phyloP scores from a whole-genome alignment of 1,140 invertebrate species.

The Mylabris phalerata region DNA sequence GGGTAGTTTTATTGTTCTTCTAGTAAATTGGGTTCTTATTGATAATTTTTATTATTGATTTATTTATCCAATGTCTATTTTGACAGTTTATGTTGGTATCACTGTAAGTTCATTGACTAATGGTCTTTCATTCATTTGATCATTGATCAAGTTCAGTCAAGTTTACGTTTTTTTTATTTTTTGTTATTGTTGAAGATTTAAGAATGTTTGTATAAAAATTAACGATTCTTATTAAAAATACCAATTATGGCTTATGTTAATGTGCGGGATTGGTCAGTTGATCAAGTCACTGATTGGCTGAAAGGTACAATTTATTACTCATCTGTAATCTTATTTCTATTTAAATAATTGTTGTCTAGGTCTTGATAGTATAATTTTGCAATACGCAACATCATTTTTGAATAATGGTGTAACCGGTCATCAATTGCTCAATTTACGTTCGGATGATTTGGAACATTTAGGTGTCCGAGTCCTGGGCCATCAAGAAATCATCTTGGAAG shows the following conservation, averaged over 20 bases:
- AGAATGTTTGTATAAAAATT: neutral
- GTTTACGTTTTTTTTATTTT: neutral
- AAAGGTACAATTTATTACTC: conserved; percentile 55
- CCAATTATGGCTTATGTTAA: conserved; percentile 73
- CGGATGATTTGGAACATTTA: conserved; percentile 80
- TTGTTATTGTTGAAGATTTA: neutral
- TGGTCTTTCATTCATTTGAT: neutral
- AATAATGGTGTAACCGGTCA: conserved; percentile 76
- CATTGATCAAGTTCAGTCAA: neutral
- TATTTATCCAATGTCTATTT: no score
- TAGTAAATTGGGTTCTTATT: no score
- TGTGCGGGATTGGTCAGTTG: conserved; percentile 86
- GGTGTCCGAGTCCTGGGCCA: conserved; percentile 80
- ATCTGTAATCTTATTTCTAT: no score
- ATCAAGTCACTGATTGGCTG: conserved; percentile 89
- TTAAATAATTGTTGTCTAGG: conserved; percentile 45
- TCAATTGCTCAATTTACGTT: conserved; percentile 71
- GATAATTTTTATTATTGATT: no score
- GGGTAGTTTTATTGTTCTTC: no score
- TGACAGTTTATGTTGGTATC: no score
- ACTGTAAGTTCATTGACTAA: no score
- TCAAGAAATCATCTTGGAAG: conserved; percentile 87
- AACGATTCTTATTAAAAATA: neutral
- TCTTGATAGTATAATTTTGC: conserved; percentile 70
- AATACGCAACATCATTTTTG: conserved; percentile 75